These are phyloP conservation scores for Kuschelorhynchus macadamiae DNA, from an alignment of 2,888 invertebrate species.

Conservation along the genomic window DNA sequence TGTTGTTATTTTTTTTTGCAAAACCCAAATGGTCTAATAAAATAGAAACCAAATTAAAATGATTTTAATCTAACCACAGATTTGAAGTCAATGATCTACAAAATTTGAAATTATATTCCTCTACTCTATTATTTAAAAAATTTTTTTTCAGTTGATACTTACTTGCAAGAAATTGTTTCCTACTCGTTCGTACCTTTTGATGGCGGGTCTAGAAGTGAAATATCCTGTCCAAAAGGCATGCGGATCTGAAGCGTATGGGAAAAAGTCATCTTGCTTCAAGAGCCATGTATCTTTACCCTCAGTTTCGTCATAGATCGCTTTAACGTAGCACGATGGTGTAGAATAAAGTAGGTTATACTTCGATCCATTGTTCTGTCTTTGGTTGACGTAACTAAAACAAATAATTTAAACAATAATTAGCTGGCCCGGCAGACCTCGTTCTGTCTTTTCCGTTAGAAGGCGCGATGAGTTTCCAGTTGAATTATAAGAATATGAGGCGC, in stretches of 20 bases:
- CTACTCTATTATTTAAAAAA: no score
- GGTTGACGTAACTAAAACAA: slow-evolving; percentile 52
- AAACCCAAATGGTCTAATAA: no score
- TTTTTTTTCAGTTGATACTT: slow-evolving; percentile 8
- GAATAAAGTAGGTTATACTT: slow-evolving; percentile 84
- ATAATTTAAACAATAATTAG: no score
- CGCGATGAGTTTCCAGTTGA: no score
- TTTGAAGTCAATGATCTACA: no score
- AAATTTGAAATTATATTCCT: no score
- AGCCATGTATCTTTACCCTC: slow-evolving; percentile 57
- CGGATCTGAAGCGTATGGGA: slow-evolving; percentile 77
- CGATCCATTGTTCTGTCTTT: slow-evolving; percentile 55
- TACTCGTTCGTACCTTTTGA: slow-evolving; percentile 71
- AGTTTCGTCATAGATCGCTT: slow-evolving; percentile 73
- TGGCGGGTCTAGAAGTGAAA: slow-evolving; percentile 73
- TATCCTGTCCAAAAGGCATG: slow-evolving; percentile 84
- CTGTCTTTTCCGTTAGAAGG: no score
- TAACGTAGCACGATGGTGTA: slow-evolving; percentile 85
- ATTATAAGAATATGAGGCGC: no score
- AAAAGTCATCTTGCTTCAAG: slow-evolving; percentile 70
- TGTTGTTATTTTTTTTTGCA: no score
- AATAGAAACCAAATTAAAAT: no score
- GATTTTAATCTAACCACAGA: no score
- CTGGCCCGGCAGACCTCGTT: no score
- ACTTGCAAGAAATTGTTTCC: slow-evolving; percentile 74